These are phyloP conservation scores for Crocuta crocuta DNA, from an alignment of 2,113 vertebrate species.

Conservation along the genomic window DNA sequence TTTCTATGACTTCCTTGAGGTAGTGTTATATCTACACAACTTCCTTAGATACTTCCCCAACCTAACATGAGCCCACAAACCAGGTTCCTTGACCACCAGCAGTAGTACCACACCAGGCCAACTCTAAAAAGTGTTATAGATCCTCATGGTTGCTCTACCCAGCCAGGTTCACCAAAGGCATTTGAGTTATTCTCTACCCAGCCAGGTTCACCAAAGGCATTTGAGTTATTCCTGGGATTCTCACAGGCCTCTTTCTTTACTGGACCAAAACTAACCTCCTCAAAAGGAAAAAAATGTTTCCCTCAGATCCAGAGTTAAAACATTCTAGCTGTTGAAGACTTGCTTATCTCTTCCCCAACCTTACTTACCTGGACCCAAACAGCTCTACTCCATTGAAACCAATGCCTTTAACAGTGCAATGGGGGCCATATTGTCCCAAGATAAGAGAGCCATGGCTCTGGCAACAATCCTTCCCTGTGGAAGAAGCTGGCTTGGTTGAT, in stretches of 20 bases:
- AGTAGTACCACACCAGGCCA: background rate
- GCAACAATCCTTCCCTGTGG: background rate
- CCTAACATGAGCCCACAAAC: background rate
- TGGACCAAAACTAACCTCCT: constrained; percentile 21
- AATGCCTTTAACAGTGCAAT: background rate
- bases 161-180: background rate
- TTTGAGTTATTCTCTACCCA: constrained; percentile 10
- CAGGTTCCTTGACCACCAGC: background rate
- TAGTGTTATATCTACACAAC: background rate
- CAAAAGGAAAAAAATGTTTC: background rate
- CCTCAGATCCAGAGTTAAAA: background rate
- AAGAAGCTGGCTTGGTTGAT: background rate
- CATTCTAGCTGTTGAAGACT: background rate
- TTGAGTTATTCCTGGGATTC: constrained; percentile 28
- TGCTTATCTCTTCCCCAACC: background rate
- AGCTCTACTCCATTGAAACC: background rate
- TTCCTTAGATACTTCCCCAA: background rate
- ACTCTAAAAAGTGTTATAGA: background rate
- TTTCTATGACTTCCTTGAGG: background rate
- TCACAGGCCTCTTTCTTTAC: background rate
- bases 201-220: background rate
- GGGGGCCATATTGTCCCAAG: background rate
- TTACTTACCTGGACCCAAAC: background rate
- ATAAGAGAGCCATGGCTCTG: background rate
- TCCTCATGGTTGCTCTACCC: background rate